Evolutionary conservation across 2,888 invertebrate genomes (phyloP), one percentile per base, ranked within the genome.

Genomic region (Brenthis ino): DNA sequence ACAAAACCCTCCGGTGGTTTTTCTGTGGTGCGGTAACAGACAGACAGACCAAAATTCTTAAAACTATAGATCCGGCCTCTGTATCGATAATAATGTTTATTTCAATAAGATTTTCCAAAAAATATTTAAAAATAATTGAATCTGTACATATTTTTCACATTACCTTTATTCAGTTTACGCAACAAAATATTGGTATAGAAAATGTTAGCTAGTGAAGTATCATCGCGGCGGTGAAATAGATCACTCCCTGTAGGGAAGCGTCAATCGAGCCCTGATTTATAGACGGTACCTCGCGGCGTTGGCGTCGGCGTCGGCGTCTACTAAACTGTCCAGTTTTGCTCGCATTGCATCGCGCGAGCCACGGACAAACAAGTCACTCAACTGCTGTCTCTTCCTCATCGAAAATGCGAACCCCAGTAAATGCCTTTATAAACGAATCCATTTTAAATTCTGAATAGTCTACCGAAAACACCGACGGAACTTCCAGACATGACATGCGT

Each of bases 341-440:
- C 88, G 84, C 86, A 82, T 85, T 87, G 85, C 78, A 80, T 77
- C 80, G 74, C 79, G 78, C 80, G 81, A 79, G 81, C 83, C 82
- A 84, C 86, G 80, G 85, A 88, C 92, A 91, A 93, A 93, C 92
- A 93, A 91, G 91, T 93, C 92, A 93, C 90, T 93, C 91, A 91
- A 89, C 88, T 89, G 89, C 84, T 89, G 85, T 79, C 82, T 83
- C 86, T 84, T 82, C 85, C 88, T 89, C 88, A 89, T 90, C 86
- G 87, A 89, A 89, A 90, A 89, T 89, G 85, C 88, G 87, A 87
- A 84, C 86, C 85, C 84, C 82, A 83, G 85, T 86, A 88, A 90
- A 90, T 89, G 84, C 88, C 85, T 89, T 88, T 88, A 88, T 89
- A 92, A 89, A 88, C 89, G 89, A 88, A 89, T 87, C 85, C 85